Evolutionary conservation across 2,113 vertebrate genomes (phyloP).

Genomic region (Trinectes maculatus): DNA sequence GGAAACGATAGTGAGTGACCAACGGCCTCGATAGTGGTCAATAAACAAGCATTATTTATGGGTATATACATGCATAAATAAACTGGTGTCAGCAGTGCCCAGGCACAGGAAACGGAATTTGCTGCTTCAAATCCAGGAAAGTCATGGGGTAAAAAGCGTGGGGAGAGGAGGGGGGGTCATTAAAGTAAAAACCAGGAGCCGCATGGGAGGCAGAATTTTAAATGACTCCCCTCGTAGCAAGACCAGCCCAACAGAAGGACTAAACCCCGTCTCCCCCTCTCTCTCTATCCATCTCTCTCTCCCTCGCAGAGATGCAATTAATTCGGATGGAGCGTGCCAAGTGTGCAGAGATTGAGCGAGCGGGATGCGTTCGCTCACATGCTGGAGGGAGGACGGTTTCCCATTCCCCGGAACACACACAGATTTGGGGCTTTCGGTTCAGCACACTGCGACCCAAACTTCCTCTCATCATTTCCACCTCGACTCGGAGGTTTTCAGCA

Average conservation of each 20-base stretch:
- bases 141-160: conserved; percentile 48
- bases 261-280: conserved; percentile 63
- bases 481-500: conserved; percentile 53
- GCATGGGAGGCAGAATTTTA: conserved; percentile 84
- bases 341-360: conserved; percentile 77
- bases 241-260: conserved; percentile 79
- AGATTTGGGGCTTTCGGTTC: conserved; percentile 61
- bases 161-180: conserved; percentile 76
- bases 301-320: conserved; percentile 81
- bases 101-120: conserved; percentile 36
- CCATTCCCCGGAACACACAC: conserved; percentile 73
- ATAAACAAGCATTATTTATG: conserved; percentile 41
- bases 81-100: conserved; percentile 29
- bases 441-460: conserved; percentile 62
- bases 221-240: conserved; percentile 83
- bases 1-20: conserved; percentile 19
- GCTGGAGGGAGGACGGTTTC: conserved; percentile 75
- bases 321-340: conserved; percentile 78
- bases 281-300: conserved; percentile 74
- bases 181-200: conserved; percentile 82
- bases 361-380: conserved; percentile 73
- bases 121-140: conserved; percentile 53
- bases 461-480: conserved; percentile 66
- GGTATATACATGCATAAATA: conserved; percentile 24
- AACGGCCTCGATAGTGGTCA: conserved; percentile 38